These are phyloP conservation scores for Coptotermes formosanus DNA, from an alignment of 1,140 invertebrate genomes.

Conservation along the genomic window DNA sequence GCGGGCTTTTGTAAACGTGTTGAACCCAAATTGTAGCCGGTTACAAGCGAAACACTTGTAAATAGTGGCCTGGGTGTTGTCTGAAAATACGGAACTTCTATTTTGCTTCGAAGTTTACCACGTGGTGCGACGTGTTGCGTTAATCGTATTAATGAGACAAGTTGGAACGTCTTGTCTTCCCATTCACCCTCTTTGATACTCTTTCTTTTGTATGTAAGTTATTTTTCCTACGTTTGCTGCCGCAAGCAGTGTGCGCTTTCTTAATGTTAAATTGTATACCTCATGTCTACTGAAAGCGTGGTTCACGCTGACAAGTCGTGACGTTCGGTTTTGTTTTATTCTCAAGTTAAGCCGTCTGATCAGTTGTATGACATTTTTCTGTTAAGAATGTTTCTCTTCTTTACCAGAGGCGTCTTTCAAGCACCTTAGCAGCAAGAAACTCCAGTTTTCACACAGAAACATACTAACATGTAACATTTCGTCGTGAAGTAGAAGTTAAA, in stretches of 20 bases:
- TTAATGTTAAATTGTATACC: not conserved
- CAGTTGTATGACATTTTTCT: not conserved
- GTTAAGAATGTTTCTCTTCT: not conserved
- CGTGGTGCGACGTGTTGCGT: no score
- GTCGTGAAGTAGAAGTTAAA: no score
- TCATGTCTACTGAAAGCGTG: not conserved
- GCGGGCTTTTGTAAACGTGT: no score
- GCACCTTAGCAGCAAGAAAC: no score
- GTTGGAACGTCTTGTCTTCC: not conserved
- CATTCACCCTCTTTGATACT: not conserved
- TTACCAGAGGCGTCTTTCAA: no score
- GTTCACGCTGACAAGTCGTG: not conserved
- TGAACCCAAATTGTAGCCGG: no score
- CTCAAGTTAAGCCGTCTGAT: not conserved
- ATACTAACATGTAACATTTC: no score
- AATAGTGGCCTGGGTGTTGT: no score
- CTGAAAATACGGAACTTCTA: no score
- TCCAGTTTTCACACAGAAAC: no score
- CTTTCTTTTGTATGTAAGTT: not conserved
- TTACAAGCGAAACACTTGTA: no score
- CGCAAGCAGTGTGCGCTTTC: not conserved
- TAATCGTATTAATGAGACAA: not conserved
- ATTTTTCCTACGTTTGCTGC: not conserved
- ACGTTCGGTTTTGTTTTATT: slow-evolving; percentile 1
- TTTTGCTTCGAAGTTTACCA: no score